A percentile compares a stretch with the other conserved stretches of the same genome.
Conservation (phyloP, 1,140 invertebrate species). For the Trichomalopsis sarcophagae region DNA sequence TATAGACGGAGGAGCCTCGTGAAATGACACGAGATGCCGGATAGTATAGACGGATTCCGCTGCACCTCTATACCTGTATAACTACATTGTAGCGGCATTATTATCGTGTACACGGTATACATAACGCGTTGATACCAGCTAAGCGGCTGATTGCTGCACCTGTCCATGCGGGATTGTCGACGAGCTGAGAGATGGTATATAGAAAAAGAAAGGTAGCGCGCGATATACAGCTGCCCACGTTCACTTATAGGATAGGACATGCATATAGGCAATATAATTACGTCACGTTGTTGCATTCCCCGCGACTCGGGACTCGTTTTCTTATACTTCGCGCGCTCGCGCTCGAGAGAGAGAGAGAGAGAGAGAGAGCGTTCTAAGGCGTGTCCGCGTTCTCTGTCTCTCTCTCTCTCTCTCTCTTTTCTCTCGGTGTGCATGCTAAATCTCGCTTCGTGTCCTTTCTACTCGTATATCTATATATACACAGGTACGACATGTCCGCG, state of each 20-base stretch:
- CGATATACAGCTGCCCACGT: constrained; percentile 5
- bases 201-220: not conserved
- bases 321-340: constrained; percentile 11
- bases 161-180: not conserved
- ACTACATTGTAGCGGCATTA: not conserved
- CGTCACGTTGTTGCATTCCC: constrained; percentile 52
- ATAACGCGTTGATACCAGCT: not conserved
- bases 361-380: constrained; percentile 23
- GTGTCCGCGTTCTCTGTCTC: constrained; percentile 28
- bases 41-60: no score
- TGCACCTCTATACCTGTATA: no score
- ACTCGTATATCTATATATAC: not conserved
- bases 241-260: not conserved
- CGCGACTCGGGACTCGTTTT: constrained; percentile 50
- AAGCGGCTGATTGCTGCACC: not conserved
- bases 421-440: not conserved
- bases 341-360: no score
- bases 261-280: constrained; percentile 41
- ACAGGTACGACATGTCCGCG: not conserved
- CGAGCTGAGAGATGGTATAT: not conserved
- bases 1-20: not conserved
- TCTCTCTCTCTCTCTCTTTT: not conserved
- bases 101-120: no score
- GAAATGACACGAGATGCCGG: constrained; percentile 10
- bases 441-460: not conserved